Percentiles rank a stretch among this genome's conserved stretches.
Conservation (phyloP, 2,113 vertebrate genomes). For the Fulica atra region DNA sequence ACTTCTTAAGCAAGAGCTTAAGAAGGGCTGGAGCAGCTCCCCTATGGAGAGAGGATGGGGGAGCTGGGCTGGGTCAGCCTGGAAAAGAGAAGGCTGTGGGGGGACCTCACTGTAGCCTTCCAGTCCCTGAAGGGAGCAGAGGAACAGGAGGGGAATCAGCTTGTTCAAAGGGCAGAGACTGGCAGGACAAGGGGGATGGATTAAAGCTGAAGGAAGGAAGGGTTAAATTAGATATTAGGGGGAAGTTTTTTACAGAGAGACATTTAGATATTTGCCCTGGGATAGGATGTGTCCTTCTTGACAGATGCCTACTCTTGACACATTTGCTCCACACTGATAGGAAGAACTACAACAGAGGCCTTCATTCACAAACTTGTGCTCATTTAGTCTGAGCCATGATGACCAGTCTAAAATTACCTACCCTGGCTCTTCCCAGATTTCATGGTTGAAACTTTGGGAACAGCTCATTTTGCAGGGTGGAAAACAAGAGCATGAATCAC, state of each 20-base stretch:
- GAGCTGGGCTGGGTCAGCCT: too few species aligned
- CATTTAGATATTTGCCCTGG: neutral
- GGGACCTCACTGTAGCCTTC: too few species aligned
- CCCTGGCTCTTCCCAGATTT: neutral
- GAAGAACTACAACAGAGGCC: neutral
- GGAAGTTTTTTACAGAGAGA: too few species aligned
- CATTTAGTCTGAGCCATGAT: neutral
- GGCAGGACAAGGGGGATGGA: too few species aligned
- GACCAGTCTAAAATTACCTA: neutral
- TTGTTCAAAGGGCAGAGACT: too few species aligned
- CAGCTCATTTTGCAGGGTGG: neutral
- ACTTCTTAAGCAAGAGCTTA: neutral
- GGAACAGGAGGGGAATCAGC: too few species aligned
- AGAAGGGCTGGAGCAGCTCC: too few species aligned
- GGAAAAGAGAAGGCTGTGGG: too few species aligned
- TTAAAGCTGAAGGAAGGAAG: too few species aligned
- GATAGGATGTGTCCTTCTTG: neutral
- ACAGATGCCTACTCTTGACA: neutral
- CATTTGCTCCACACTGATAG: neutral
- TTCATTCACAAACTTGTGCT: neutral
- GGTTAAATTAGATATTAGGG: too few species aligned
- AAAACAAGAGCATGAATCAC: neutral
- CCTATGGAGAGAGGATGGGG: too few species aligned
- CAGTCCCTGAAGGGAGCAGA: too few species aligned
- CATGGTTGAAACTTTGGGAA: neutral